phyloP scores from a whole-genome alignment of 2,797 vertebrate species.

The Malacoraja senta region DNA sequence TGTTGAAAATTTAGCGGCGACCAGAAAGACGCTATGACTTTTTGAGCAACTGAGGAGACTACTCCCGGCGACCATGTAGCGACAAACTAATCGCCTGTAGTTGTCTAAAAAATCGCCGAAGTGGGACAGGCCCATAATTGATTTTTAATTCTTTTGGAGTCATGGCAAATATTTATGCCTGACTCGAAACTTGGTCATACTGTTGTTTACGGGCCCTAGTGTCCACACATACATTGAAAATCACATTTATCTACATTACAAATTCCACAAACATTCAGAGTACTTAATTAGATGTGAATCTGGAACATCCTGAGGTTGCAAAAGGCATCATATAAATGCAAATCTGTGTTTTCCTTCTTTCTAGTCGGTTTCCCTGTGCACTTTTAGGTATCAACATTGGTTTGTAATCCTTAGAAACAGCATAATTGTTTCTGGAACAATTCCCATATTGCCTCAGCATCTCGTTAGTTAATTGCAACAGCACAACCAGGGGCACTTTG shows the following conservation, averaged over 20 bases:
- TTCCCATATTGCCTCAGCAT: background rate
- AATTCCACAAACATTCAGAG: background rate
- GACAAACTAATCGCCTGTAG: too few species aligned
- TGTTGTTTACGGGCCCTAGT: background rate
- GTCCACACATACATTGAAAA: background rate
- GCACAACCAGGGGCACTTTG: background rate
- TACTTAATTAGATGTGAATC: background rate
- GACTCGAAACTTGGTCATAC: background rate
- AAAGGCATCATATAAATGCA: background rate
- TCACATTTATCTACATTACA: background rate
- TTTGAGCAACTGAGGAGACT: too few species aligned
- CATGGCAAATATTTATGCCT: background rate
- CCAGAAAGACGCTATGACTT: too few species aligned
- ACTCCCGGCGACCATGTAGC: too few species aligned
- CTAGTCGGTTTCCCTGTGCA: background rate
- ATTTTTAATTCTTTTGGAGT: background rate
- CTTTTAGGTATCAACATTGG: background rate
- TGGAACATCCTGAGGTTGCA: background rate
- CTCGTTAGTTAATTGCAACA: background rate
- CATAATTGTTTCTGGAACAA: constrained; percentile 9
- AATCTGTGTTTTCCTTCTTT: background rate
- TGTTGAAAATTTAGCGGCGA: too few species aligned
- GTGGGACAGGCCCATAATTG: background rate
- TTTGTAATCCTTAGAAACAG: background rate
- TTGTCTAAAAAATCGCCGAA: too few species aligned